A percentile compares a stretch with the other conserved stretches of the same genome.
phyloP scores from a whole-genome alignment of 2,113 vertebrate genomes.

The Ceyx cyanopectus region DNA sequence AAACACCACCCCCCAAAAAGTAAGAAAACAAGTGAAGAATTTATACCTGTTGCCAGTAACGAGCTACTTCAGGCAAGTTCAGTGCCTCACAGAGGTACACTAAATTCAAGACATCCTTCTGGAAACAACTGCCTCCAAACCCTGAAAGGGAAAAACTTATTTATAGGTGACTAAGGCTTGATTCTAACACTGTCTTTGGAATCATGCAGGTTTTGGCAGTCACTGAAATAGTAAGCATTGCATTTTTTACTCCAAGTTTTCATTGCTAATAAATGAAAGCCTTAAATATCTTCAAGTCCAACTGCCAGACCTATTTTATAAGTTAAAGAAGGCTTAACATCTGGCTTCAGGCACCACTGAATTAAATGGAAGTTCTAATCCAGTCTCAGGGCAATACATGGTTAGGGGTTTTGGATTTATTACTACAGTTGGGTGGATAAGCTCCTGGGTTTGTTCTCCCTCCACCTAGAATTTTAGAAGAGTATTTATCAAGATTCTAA shows the following conservation, averaged over 20 bases:
- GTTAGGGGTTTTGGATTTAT: no score
- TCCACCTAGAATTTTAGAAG: background rate
- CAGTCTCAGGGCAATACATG: background rate
- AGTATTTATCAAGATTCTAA: background rate
- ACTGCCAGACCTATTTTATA: background rate
- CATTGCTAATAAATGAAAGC: background rate
- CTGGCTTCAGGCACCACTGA: background rate
- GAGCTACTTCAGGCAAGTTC: conserved; percentile 95
- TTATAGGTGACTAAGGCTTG: background rate
- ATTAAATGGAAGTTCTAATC: background rate
- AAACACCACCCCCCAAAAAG: background rate
- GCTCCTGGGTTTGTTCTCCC: background rate
- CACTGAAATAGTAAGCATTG: background rate
- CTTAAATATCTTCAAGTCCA: background rate
- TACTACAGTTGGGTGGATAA: background rate
- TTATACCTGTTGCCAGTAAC: conserved; percentile 96
- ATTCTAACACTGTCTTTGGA: background rate
- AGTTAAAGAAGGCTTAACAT: background rate
- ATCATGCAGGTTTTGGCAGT: background rate
- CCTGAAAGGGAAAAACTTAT: conserved; percentile 75
- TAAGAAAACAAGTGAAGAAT: background rate
- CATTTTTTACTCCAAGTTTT: background rate
- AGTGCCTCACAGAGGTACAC: conserved; percentile 97
- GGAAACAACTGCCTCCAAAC: conserved; percentile 98
- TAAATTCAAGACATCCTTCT: conserved; percentile 97